Evolutionary conservation across 2,888 invertebrate genomes (phyloP).

Genomic region (Teinopalpus imperialis): DNA sequence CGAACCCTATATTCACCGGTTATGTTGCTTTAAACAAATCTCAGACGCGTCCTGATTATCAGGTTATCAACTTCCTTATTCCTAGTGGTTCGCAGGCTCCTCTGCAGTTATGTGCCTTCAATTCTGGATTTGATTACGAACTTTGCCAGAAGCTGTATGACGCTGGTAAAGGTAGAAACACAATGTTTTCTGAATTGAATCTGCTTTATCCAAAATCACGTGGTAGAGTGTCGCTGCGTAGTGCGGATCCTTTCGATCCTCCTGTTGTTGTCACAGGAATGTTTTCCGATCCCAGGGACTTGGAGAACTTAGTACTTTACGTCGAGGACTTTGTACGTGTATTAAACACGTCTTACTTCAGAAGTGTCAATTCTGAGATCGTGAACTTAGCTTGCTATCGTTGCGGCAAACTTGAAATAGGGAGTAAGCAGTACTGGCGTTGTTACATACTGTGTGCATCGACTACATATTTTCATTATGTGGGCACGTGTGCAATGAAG

Average conservation of each 20-base stretch:
- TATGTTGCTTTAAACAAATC: conserved; percentile 38
- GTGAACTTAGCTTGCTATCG: conserved; percentile 34
- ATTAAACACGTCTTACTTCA: conserved; percentile 43
- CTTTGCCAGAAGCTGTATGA: conserved; percentile 38
- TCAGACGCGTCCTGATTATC: conserved; percentile 39
- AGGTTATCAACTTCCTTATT: conserved; percentile 31
- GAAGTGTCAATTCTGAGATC: conserved; percentile 36
- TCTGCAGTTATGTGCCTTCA: conserved; percentile 51
- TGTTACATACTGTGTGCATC: conserved; percentile 56
- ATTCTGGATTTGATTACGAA: conserved; percentile 60
- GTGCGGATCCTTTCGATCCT: conserved; percentile 40
- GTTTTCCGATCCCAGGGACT: conserved; percentile 39
- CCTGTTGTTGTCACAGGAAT: conserved; percentile 43
- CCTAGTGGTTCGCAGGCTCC: conserved; percentile 20
- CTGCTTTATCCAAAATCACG: conserved; percentile 57
- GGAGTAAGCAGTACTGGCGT: conserved; percentile 47
- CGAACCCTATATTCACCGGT: conserved; percentile 31
- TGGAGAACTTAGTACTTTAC: conserved; percentile 39
- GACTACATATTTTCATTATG: conserved; percentile 86
- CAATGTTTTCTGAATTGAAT: conserved; percentile 30
- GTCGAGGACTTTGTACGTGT: conserved; percentile 42
- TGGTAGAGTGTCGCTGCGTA: conserved; percentile 42
- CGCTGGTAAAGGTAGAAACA: conserved; percentile 34
- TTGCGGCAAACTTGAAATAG: conserved; percentile 37
- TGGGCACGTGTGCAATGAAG: conserved; percentile 88